Percentiles rank a stretch among this genome's conserved stretches.
These are phyloP conservation scores for Parasteatoda lunata DNA, from an alignment of 2,888 invertebrate genomes.

Conservation along the genomic window DNA sequence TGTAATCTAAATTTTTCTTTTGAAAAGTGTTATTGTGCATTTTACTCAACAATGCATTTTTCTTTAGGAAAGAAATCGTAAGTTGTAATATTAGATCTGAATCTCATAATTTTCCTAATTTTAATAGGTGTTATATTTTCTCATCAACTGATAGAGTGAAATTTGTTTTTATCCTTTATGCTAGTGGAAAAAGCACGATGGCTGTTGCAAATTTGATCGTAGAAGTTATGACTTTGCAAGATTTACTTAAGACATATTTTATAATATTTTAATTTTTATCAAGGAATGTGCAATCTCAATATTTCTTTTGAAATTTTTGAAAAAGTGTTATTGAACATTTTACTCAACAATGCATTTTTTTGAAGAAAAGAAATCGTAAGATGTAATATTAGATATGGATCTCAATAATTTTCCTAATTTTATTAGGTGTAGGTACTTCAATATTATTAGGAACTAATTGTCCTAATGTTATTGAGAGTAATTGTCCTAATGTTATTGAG, in stretches of 20 bases:
- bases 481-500: too few relatives aligned
- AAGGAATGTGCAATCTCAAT: neutral
- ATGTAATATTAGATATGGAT: neutral
- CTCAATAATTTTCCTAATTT: too few relatives aligned
- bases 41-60: neutral
- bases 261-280: neutral
- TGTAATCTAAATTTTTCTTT: conserved; percentile 7
- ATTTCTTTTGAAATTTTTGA: neutral
- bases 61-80: neutral
- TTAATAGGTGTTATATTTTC: neutral
- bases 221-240: neutral
- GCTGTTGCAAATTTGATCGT: neutral
- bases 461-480: too few relatives aligned
- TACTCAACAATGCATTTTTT: neutral
- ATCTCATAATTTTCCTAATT: too few relatives aligned
- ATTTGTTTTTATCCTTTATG: neutral
- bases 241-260: neutral
- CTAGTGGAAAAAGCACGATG: neutral
- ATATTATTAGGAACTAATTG: too few relatives aligned
- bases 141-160: neutral
- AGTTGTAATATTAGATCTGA: neutral
- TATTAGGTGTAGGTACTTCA: too few relatives aligned
- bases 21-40: neutral
- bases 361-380: neutral
- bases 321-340: neutral